Conservation (phyloP, 2,113 vertebrate species). For the Xiphophorus hellerii region DNA sequence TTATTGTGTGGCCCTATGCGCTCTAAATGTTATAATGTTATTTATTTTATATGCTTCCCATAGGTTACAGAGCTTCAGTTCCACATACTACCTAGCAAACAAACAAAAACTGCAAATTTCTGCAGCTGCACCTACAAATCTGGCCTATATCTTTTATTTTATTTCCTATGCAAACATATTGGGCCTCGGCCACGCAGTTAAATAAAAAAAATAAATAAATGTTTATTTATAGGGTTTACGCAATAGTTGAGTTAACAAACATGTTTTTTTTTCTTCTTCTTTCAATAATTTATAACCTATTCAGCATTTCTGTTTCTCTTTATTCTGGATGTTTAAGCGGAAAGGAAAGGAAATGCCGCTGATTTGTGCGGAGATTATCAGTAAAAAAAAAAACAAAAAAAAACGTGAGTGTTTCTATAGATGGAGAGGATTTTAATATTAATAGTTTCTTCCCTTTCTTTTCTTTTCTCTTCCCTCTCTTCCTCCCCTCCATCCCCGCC, state of each 20-base stretch:
- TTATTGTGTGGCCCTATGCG: not conserved
- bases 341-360: slow-evolving; percentile 65
- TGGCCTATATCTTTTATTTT: not conserved
- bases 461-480: slow-evolving; percentile 30
- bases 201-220: too few species aligned
- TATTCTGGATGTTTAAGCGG: slow-evolving; percentile 59
- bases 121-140: not conserved
- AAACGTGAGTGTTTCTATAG: slow-evolving; percentile 78
- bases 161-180: not conserved
- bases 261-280: not conserved
- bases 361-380: slow-evolving; percentile 78
- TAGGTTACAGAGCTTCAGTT: not conserved
- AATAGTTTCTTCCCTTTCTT: slow-evolving; percentile 84
- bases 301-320: slow-evolving; percentile 38
- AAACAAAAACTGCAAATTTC: not conserved
- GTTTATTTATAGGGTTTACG: slow-evolving; percentile 26
- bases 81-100: not conserved
- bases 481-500: not conserved
- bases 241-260: slow-evolving; percentile 30
- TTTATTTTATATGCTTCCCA: not conserved
- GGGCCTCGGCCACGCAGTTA: slow-evolving; percentile 22
- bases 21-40: not conserved
- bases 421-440: slow-evolving; percentile 91
- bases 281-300: slow-evolving; percentile 34
- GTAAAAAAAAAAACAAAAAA: slow-evolving; percentile 70